A percentile compares a stretch with the other conserved stretches of the same genome.
Conservation (phyloP, 2,888 invertebrate genomes). For the Mimachlamys varia region DNA sequence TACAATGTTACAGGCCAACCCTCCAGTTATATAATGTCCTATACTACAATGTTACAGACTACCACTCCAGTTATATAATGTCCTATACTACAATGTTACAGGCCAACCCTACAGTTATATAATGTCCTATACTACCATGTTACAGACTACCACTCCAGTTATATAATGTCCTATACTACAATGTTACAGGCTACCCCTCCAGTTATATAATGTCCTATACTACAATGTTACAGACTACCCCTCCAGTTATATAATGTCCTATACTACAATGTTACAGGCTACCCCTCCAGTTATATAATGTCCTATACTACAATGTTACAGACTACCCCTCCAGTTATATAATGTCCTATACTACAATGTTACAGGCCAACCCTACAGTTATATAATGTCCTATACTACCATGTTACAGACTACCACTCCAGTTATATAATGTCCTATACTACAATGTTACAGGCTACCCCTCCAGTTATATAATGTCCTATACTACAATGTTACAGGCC, state of each 20-base stretch:
- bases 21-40: neutral
- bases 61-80: neutral
- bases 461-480: neutral
- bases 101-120: neutral
- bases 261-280: neutral
- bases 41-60: neutral
- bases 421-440: neutral
- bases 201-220: neutral
- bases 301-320: neutral
- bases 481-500: neutral
- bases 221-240: neutral
- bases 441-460: neutral
- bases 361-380: neutral
- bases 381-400: neutral
- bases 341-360: neutral
- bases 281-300: neutral
- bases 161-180: neutral
- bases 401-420: conserved; percentile 6
- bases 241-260: neutral
- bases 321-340: neutral
- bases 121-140: neutral
- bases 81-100: neutral
- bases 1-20: neutral
- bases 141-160: neutral
- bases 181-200: neutral